These are phyloP conservation scores for Drosophila mulleri DNA, from an alignment of 2,888 invertebrate species.

Conservation along the genomic window DNA sequence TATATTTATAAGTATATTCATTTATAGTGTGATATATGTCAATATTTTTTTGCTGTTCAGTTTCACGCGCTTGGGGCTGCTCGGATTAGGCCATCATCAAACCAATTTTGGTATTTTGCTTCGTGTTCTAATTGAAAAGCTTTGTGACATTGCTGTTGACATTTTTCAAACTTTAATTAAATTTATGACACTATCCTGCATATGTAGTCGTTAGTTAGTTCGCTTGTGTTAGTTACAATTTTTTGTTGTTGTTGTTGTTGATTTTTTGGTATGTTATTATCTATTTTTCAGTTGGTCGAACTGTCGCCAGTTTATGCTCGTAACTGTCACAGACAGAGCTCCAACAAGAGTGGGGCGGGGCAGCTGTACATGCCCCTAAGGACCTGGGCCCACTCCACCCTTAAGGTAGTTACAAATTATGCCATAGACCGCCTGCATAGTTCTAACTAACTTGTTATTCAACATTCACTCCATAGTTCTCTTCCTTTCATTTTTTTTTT, in stretches of 20 bases:
- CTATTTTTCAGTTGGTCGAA: conserved; percentile 49
- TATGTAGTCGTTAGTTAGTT: conserved; percentile 4
- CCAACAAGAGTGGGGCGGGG: background rate
- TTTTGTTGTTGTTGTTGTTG: background rate
- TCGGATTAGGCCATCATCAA: conserved; percentile 31
- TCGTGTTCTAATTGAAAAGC: conserved; percentile 68
- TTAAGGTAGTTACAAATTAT: conserved; percentile 56
- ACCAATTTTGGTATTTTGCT: conserved; percentile 29
- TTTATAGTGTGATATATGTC: conserved; percentile 9
- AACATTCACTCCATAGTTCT: conserved; percentile 10
- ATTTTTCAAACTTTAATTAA: conserved; percentile 74
- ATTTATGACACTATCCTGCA: conserved; percentile 52
- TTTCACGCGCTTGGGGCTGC: conserved; percentile 37
- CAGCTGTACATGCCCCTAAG: conserved; percentile 26
- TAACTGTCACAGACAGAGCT: conserved; percentile 45
- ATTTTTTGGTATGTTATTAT: conserved; percentile 23
- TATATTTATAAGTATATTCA: background rate
- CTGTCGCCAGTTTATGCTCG: conserved; percentile 41
- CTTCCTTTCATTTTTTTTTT: background rate
- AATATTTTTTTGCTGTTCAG: conserved; percentile 17
- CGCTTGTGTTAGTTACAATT: background rate
- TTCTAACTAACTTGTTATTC: conserved; percentile 37
- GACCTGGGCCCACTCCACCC: conserved; percentile 16
- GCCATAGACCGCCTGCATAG: conserved; percentile 30
- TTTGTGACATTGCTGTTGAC: conserved; percentile 64